Percentiles rank a stretch among this genome's conserved stretches.
These are phyloP conservation scores for Progne subis DNA, from an alignment of 2,113 vertebrate species.

Conservation along the genomic window DNA sequence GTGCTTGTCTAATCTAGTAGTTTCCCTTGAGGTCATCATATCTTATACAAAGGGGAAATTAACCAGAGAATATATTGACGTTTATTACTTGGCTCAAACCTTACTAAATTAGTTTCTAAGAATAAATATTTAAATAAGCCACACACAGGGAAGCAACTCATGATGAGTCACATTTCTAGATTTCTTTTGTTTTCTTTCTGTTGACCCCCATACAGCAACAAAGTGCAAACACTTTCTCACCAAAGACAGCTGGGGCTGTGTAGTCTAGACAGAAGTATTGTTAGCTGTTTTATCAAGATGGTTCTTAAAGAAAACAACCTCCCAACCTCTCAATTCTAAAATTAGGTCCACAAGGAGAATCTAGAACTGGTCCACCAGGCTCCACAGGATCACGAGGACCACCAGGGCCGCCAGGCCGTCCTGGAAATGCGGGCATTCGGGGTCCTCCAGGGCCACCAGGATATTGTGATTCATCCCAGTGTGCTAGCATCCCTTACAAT, in stretches of 20 bases:
- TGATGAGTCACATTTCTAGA: slow-evolving; percentile 75
- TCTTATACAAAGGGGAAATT: slow-evolving; percentile 46
- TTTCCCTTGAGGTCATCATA: slow-evolving; percentile 59
- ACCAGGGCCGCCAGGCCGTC: slow-evolving; percentile 89
- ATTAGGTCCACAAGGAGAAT: slow-evolving; percentile 90
- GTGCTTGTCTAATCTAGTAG: slow-evolving; percentile 29
- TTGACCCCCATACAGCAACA: slow-evolving; percentile 78
- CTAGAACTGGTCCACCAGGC: slow-evolving; percentile 88
- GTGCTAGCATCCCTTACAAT: slow-evolving; percentile 95
- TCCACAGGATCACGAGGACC: slow-evolving; percentile 85
- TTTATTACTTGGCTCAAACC: slow-evolving; percentile 59
- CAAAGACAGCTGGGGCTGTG: background rate
- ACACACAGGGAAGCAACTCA: slow-evolving; percentile 68
- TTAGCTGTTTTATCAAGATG: background rate
- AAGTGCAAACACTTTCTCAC: slow-evolving; percentile 47
- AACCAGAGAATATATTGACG: slow-evolving; percentile 62
- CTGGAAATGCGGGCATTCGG: slow-evolving; percentile 86
- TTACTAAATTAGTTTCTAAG: slow-evolving; percentile 71
- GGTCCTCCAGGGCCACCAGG: slow-evolving; percentile 90
- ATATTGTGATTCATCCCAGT: slow-evolving; percentile 98
- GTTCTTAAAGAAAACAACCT: background rate
- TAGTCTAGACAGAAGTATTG: slow-evolving; percentile 17
- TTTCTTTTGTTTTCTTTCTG: slow-evolving; percentile 76
- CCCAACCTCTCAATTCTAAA: slow-evolving; percentile 34
- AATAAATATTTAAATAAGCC: slow-evolving; percentile 73